A percentile compares a stretch with the other conserved stretches of the same genome.
These are phyloP conservation scores for Amphiprion clarkii DNA, from an alignment of 2,797 vertebrate species.

Conservation along the genomic window DNA sequence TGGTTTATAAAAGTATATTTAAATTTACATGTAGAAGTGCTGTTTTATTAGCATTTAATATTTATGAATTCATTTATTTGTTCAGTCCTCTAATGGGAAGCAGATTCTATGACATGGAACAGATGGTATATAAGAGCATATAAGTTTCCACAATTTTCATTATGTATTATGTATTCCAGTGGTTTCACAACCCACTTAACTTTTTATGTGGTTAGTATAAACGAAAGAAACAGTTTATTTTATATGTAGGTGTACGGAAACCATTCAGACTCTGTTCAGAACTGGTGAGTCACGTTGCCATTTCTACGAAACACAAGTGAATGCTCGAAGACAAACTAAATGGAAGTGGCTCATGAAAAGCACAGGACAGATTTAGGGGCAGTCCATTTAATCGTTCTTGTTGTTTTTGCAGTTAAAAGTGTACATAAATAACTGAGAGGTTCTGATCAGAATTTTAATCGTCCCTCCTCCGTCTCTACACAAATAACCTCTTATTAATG, in stretches of 20 bases:
- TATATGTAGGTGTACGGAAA: not conserved
- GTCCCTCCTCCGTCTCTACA: conserved; percentile 7
- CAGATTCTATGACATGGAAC: not conserved
- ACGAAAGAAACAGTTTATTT: not conserved
- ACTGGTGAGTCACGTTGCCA: not conserved
- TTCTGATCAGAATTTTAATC: conserved; percentile 29
- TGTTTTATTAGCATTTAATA: conserved; percentile 7
- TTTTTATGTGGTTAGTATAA: not conserved
- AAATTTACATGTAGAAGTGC: not conserved
- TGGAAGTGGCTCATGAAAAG: conserved; percentile 20
- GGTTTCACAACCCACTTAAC: not conserved
- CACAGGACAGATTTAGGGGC: conserved; percentile 3
- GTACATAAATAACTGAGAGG: conserved; percentile 3
- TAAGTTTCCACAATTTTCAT: not conserved
- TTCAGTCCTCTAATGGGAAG: not conserved
- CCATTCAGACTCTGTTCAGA: not conserved
- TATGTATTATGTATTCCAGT: conserved; percentile 3
- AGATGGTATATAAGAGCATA: not conserved
- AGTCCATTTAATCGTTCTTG: conserved; percentile 1
- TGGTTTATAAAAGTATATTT: not conserved
- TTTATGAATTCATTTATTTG: not conserved
- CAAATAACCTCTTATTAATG: conserved; percentile 15
- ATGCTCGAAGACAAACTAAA: conserved; percentile 28
- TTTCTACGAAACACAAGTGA: not conserved
- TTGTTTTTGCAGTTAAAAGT: conserved; percentile 32